Percentiles rank a stretch among this genome's conserved stretches.
phyloP scores from a whole-genome alignment of 2,888 invertebrate species.

The Slavum lentiscoides region DNA sequence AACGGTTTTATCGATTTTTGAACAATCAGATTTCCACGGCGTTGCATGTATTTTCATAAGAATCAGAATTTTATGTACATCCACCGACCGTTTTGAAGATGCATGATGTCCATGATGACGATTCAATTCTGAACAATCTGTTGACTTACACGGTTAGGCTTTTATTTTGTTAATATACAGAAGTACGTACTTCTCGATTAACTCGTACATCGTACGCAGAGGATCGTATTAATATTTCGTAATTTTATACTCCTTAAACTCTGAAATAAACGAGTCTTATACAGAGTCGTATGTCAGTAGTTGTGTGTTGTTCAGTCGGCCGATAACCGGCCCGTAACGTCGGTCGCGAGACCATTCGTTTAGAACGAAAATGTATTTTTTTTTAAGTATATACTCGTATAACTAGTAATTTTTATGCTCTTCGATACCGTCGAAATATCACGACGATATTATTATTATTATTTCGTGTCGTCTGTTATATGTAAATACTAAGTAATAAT shows the following conservation, averaged over 20 bases:
- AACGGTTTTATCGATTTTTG: too few species aligned
- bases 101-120: not conserved
- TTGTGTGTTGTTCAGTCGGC: not conserved
- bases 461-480: not conserved
- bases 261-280: conserved; percentile 1
- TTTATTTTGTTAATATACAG: not conserved
- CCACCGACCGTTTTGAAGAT: not conserved
- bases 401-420: not conserved
- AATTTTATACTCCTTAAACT: not conserved
- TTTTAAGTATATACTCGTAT: not conserved
- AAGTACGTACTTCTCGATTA: too few species aligned
- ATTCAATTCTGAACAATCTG: conserved; percentile 2
- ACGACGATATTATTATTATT: too few species aligned
- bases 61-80: not conserved
- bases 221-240: too few species aligned
- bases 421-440: not conserved
- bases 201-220: too few species aligned
- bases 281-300: not conserved
- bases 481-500: too few species aligned
- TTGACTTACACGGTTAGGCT: not conserved
- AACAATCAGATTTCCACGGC: not conserved
- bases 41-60: not conserved
- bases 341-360: not conserved
- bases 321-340: not conserved
- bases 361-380: not conserved